A percentile compares a stretch with the other conserved stretches of the same genome.
These are phyloP conservation scores for Apaloderma vittatum DNA, from an alignment of 2,113 vertebrate genomes.

Conservation along the genomic window DNA sequence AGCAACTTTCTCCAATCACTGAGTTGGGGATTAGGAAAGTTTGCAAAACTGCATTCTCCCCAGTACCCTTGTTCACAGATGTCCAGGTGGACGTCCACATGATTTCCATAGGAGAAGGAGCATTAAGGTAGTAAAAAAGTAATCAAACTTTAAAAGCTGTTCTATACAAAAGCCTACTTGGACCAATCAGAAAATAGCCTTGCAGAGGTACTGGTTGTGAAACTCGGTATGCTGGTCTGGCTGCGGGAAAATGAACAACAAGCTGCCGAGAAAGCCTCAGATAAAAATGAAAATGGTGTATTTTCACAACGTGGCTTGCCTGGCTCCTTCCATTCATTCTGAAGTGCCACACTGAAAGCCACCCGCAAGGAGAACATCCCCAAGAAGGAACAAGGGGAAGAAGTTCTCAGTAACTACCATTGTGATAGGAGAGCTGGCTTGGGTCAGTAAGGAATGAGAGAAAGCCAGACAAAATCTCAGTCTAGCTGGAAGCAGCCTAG, in stretches of 20 bases:
- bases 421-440: background rate
- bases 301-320: background rate
- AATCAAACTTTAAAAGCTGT: slow-evolving; percentile 8
- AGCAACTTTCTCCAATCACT: slow-evolving; percentile 22
- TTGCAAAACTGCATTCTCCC: slow-evolving; percentile 25
- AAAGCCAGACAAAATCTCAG: background rate
- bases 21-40: slow-evolving; percentile 33
- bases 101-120: background rate
- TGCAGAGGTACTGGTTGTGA: background rate
- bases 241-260: background rate
- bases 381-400: background rate
- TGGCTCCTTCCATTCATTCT: background rate
- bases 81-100: slow-evolving; percentile 15
- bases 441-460: background rate
- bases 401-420: background rate
- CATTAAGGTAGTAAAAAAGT: slow-evolving; percentile 5
- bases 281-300: background rate
- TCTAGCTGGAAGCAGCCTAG: background rate
- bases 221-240: background rate
- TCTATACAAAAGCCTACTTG: background rate
- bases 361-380: background rate
- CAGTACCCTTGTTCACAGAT: background rate
- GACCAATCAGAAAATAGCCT: background rate
- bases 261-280: background rate
- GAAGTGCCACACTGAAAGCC: background rate